Evolutionary conservation across 2,888 invertebrate species (phyloP).

Genomic region (Parnassius apollo): DNA sequence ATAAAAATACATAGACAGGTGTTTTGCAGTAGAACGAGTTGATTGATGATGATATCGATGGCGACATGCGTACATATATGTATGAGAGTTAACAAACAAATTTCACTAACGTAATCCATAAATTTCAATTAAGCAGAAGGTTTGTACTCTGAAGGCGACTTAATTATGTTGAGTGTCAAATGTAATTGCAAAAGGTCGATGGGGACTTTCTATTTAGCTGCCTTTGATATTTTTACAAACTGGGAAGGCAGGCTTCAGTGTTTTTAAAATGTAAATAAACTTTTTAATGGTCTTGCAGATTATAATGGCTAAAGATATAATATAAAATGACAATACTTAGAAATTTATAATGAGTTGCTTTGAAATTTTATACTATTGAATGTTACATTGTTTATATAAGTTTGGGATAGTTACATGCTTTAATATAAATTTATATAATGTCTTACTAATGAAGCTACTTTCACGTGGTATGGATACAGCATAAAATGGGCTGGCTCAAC

Average conservation of each 20-base stretch:
- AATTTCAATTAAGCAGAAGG: constrained; percentile 19
- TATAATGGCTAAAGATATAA: too few species aligned
- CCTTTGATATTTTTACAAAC: neutral
- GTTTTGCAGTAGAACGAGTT: too few species aligned
- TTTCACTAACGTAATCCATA: constrained; percentile 7
- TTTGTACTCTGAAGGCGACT: constrained; percentile 8
- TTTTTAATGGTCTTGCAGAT: neutral
- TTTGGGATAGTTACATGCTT: too few species aligned
- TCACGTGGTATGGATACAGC: too few species aligned
- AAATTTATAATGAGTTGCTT: constrained; percentile 11
- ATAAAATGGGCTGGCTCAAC: too few species aligned
- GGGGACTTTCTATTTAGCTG: neutral
- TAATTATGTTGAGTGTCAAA: constrained; percentile 24
- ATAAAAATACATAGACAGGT: too few species aligned
- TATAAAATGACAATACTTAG: neutral
- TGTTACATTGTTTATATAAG: too few species aligned
- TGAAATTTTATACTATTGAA: neutral
- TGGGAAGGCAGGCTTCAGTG: neutral
- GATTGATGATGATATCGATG: too few species aligned
- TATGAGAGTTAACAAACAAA: constrained; percentile 10
- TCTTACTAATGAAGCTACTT: too few species aligned
- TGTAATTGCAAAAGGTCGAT: constrained; percentile 7
- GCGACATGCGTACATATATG: neutral
- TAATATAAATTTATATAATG: too few species aligned
- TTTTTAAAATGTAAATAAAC: constrained; percentile 12